Percentiles rank a stretch among this genome's conserved stretches.
Conservation (phyloP, 2,113 vertebrate genomes). For the Hypanus sabinus region DNA sequence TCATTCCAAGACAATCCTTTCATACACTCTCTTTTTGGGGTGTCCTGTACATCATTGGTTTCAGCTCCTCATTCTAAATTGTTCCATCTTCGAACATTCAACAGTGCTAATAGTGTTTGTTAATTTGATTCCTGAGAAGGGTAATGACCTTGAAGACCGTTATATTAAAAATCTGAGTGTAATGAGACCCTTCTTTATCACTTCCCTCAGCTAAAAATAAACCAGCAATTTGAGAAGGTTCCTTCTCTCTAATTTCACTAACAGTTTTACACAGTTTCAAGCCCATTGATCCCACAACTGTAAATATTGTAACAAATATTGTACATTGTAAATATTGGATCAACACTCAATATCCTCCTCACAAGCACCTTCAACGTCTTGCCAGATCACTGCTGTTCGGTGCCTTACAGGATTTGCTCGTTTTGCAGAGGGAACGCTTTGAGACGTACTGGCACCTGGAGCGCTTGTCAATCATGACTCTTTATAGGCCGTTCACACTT, state of each 20-base stretch:
- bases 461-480: neutral
- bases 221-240: neutral
- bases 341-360: neutral
- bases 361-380: neutral
- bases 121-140: neutral
- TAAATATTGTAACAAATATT: no score
- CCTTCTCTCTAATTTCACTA: neutral
- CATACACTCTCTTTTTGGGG: neutral
- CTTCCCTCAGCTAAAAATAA: neutral
- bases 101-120: neutral
- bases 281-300: neutral
- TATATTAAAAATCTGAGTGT: neutral
- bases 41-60: neutral
- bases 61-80: neutral
- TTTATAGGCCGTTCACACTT: neutral
- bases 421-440: neutral
- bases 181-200: neutral
- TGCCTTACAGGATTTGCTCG: neutral
- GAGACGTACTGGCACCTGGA: neutral
- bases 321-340: neutral
- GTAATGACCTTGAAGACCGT: neutral
- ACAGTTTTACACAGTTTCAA: neutral
- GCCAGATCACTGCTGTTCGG: neutral
- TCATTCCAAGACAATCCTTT: neutral
- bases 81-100: neutral